Base-by-base conservation (phyloP, 2,888 invertebrate genomes). In the Laspeyria flexula region DNA sequence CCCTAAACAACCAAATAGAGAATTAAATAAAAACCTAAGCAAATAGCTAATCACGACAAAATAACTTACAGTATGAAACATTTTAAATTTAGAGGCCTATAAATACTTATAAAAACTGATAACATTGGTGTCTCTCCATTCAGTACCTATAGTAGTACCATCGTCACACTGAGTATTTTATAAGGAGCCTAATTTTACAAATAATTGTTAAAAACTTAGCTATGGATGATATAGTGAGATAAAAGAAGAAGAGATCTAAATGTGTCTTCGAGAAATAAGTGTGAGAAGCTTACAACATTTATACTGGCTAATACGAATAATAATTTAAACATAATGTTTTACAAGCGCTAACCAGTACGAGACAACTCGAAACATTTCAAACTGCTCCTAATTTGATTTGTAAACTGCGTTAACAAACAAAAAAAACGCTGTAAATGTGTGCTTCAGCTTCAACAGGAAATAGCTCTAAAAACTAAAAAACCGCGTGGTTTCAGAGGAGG, bases 71-170 rank as follows among this genome's bases (percentile, higher is more conserved):
- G 43, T 48, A 49, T 49, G 34, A 50, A 55, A 67, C 50, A 68
- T 47, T 39, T 67, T 58, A 34, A 59, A 68, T 68, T 64, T 50
- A 60, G 49, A 54, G 33, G 31, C 43, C 30, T 60, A 63, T 38
- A 62, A 21, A 39, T 46, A 62, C 27, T 55, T 51, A 56, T 12
- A 29, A 31, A 35, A 64, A 56, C 40, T 41, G 54, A 52, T 68
- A 56, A 57, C 30, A 65, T 68, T 65, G 65, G 65, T 68, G 69
- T 68, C 57, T 46, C 43, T 30, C 51, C 51, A 55, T 50, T 60
- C 60, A 64, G 53, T 64, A 52, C 46, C 38, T 42, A 29, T 31
- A 52, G 15, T 50, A 53, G 11, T 6, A 4, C 34, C 43, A 42
- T 46, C 60, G 43, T 41, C 57, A 52, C 30, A 40, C 43, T 42